A percentile compares a stretch with the other conserved stretches of the same genome.
Conservation (phyloP, 2,888 invertebrate species). For the Timema podura region DNA sequence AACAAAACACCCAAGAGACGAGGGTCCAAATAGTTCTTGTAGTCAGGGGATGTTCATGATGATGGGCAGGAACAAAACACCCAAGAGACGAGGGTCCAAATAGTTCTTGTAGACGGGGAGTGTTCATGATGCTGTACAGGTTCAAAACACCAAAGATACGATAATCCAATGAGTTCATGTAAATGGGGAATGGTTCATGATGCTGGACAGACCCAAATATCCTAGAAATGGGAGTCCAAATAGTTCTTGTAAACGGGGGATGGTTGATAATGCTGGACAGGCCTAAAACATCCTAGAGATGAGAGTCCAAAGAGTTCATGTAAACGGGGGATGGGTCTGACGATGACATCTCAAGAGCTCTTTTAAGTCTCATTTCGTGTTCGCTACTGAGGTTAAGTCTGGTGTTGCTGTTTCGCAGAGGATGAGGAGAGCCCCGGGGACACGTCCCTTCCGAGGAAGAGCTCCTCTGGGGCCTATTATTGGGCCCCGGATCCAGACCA, state of each 20-base stretch:
- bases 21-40: constrained; percentile 14
- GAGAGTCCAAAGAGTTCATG: constrained; percentile 18
- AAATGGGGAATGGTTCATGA: too few species aligned
- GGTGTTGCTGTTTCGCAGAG: constrained; percentile 30
- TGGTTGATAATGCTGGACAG: neutral
- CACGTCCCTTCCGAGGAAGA: neutral
- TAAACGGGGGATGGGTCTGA: constrained; percentile 2
- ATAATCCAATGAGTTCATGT: too few species aligned
- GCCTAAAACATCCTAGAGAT: neutral
- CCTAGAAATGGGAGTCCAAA: too few species aligned
- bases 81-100: too few species aligned
- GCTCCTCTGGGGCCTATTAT: constrained; percentile 31
- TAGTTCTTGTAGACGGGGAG: too few species aligned
- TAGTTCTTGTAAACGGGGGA: too few species aligned
- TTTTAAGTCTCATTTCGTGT: constrained; percentile 29
- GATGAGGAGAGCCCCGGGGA: constrained; percentile 31
- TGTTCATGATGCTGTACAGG: too few species aligned
- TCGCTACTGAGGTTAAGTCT: constrained; percentile 27
- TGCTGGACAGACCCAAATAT: too few species aligned
- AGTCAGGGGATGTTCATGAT: neutral
- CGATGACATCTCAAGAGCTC: constrained; percentile 22
- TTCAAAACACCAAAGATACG: too few species aligned
- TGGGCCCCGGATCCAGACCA: constrained; percentile 24
- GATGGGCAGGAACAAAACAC: too few species aligned
- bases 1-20: constrained; percentile 1